Evolutionary conservation across 2,888 invertebrate genomes (phyloP), one percentile per base, ranked within the genome.

Genomic region (Yponomeuta evonymella): DNA sequence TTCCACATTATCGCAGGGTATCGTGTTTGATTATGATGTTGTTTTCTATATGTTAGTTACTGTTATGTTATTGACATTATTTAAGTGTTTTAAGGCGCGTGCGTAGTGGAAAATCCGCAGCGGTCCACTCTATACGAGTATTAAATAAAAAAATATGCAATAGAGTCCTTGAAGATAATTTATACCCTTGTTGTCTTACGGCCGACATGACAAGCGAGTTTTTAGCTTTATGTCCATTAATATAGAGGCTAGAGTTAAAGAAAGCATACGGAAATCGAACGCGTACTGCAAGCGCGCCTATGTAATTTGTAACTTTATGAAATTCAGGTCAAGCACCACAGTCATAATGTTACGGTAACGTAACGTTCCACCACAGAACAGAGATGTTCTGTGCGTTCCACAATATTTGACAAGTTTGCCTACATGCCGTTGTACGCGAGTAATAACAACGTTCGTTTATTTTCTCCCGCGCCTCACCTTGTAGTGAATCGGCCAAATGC

Each of bases 391-490:
- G 23, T 23, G 23, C 23, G 23, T 23, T 23, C 23, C 23, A 23
- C 23, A 23, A 58, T 58, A 58, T 58, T 43, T 8, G 43, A 43
- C 43, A 43, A 43, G 43, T 43, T 43, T 8, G 43, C 43, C 43
- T 5, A 6, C 43, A 1, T 8, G 9, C 43, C 8, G 3, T 33
- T 33, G 33, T 33, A 33, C 1, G 33, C 43, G 15, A 58, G 51
- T 15, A 58, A 58, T 12, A 15, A 15, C 15, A 58, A 58, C 3
- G 51, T 58, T 51, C 63, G 48, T 51, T 65, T 66, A 71, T 51
- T 69, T 67, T 67, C 88, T 88, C 85, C 88, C 88, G 85, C 84
- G 78, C 75, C 77, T 85, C 86, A 88, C 89, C 89, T 89, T 89
- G 89, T 81, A 75, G 74, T 75, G 79, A 81, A 87, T 84, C 86